phyloP scores from a whole-genome alignment of 2,797 vertebrate species.

The Acomys russatus region DNA sequence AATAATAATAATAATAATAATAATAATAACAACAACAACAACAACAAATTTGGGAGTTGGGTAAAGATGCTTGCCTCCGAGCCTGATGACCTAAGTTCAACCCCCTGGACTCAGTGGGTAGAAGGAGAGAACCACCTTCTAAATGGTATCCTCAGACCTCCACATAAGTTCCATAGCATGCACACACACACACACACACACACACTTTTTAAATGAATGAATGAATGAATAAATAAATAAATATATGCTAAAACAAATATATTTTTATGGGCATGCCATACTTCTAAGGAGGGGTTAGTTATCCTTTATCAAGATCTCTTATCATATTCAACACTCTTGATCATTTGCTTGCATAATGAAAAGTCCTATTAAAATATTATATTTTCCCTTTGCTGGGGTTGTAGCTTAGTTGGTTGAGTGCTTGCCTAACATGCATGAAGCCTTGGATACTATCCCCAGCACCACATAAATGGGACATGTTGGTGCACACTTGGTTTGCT shows the following conservation, averaged over 20 bases:
- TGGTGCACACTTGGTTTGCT: neutral
- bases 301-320: neutral
- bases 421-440: neutral
- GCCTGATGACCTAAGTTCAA: too few relatives aligned
- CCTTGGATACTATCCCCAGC: neutral
- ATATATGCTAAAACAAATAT: neutral
- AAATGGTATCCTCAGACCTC: too few relatives aligned
- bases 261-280: neutral
- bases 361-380: neutral
- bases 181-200: too few relatives aligned
- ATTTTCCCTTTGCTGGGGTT: neutral
- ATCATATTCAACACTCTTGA: neutral
- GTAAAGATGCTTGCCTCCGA: neutral
- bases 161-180: too few relatives aligned
- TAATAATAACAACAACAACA: too few relatives aligned
- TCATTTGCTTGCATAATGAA: neutral
- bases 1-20: neutral
- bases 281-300: neutral
- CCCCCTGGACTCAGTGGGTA: too few relatives aligned
- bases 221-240: too few relatives aligned
- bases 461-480: neutral
- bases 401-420: neutral
- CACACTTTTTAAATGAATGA: too few relatives aligned
- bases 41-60: neutral
- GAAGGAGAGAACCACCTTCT: too few relatives aligned